Evolutionary conservation across 2,113 vertebrate species (phyloP).

Genomic region (Pomatostomus ruficeps): DNA sequence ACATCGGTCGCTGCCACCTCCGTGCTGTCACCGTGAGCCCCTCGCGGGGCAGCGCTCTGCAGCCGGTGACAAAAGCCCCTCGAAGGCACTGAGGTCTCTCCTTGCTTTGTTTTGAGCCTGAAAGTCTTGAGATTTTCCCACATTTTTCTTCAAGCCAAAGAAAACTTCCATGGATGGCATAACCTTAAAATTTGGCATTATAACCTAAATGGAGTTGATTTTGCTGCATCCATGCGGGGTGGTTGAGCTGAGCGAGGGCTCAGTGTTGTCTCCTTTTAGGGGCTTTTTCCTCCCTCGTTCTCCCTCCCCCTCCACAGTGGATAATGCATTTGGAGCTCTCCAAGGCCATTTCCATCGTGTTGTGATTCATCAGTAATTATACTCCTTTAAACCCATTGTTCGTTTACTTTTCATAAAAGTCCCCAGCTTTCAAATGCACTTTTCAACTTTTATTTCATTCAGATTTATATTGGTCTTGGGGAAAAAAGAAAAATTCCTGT

Average conservation of each 20-base stretch:
- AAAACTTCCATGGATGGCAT: background rate
- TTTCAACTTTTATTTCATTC: background rate
- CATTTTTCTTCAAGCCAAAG: background rate
- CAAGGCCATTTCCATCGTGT: fast-evolving
- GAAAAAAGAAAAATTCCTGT: background rate
- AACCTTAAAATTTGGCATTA: background rate
- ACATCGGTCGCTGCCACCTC: fast-evolving
- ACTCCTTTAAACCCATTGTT: background rate
- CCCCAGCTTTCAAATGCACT: background rate
- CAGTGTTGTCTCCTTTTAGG: background rate
- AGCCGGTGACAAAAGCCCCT: background rate
- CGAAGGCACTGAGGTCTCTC: background rate
- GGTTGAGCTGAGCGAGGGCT: background rate
- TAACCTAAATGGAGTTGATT: fast-evolving
- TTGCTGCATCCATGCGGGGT: background rate
- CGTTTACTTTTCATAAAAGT: background rate
- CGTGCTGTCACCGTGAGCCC: fast-evolving
- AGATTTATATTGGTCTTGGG: background rate
- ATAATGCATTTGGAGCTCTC: background rate
- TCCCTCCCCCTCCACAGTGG: background rate
- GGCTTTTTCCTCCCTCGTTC: background rate
- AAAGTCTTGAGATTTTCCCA: background rate
- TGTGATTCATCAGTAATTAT: background rate
- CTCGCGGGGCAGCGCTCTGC: fast-evolving
- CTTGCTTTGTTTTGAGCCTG: background rate